Evolutionary conservation across 1,140 invertebrate species (phyloP).

Genomic region (Melitaea cinxia): DNA sequence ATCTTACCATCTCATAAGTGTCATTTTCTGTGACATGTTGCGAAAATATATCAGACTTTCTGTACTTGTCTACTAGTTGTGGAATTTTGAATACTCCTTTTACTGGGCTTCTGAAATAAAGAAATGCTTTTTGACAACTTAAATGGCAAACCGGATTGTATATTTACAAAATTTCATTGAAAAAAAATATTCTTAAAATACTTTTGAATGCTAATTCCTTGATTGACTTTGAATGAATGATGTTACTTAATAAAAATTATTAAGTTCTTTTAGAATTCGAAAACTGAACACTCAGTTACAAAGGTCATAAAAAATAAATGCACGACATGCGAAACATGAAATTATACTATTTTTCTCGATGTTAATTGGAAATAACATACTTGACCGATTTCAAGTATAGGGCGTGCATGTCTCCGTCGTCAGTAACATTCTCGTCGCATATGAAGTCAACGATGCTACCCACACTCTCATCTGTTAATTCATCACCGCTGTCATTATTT

Average conservation of each 20-base stretch:
- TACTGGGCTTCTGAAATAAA: constrained; percentile 65
- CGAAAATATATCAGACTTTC: constrained; percentile 62
- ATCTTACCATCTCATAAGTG: constrained; percentile 72
- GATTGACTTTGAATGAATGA: too few relatives aligned
- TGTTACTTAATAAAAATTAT: too few relatives aligned
- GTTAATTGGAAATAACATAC: constrained; percentile 54
- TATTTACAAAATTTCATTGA: not conserved
- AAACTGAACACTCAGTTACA: too few relatives aligned
- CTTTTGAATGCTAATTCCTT: too few relatives aligned
- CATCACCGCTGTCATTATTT: constrained; percentile 55
- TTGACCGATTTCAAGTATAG: constrained; percentile 84
- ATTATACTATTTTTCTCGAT: not conserved
- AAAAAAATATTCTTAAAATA: not conserved
- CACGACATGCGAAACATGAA: too few relatives aligned
- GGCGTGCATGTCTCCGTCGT: constrained; percentile 76
- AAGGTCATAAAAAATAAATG: too few relatives aligned
- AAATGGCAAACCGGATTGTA: not conserved
- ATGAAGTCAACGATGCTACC: constrained; percentile 72
- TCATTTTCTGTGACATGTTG: constrained; percentile 68
- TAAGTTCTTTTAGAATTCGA: too few relatives aligned
- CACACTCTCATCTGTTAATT: constrained; percentile 63
- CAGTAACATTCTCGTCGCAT: constrained; percentile 72
- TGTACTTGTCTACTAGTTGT: constrained; percentile 51
- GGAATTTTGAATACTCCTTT: constrained; percentile 78
- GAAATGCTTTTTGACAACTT: not conserved